Percentiles rank a stretch among this genome's conserved stretches.
phyloP scores from a whole-genome alignment of 2,113 vertebrate genomes.

The Gobiocypris rarus region DNA sequence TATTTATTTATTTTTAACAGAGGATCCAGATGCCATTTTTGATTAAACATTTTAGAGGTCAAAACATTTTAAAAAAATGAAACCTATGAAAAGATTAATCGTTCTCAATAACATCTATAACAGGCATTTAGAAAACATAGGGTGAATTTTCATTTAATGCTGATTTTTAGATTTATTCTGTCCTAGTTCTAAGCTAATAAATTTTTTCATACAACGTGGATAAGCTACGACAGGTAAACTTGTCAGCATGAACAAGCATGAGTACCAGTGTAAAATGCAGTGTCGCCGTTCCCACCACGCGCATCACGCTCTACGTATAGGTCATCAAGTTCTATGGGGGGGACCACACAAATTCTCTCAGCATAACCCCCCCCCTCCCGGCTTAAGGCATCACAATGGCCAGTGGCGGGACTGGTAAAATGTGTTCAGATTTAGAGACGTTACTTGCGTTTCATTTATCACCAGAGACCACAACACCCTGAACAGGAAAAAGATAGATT shows the following conservation, averaged over 20 bases:
- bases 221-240: not conserved
- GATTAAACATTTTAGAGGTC: no score
- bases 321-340: no score
- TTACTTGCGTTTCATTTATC: not conserved
- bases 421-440: no score
- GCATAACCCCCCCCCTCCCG: no score
- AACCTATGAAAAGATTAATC: not conserved
- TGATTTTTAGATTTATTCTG: not conserved
- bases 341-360: no score
- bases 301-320: no score
- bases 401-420: no score
- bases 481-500: not conserved
- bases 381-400: no score
- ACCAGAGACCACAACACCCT: not conserved
- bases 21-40: no score
- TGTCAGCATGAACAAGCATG: not conserved
- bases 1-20: not conserved
- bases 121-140: no score
- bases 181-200: not conserved
- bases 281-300: no score
- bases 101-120: not conserved
- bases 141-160: not conserved
- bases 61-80: not conserved
- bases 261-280: not conserved
- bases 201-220: not conserved